phyloP scores from a whole-genome alignment of 2,113 vertebrate genomes.

The Rana temporaria region DNA sequence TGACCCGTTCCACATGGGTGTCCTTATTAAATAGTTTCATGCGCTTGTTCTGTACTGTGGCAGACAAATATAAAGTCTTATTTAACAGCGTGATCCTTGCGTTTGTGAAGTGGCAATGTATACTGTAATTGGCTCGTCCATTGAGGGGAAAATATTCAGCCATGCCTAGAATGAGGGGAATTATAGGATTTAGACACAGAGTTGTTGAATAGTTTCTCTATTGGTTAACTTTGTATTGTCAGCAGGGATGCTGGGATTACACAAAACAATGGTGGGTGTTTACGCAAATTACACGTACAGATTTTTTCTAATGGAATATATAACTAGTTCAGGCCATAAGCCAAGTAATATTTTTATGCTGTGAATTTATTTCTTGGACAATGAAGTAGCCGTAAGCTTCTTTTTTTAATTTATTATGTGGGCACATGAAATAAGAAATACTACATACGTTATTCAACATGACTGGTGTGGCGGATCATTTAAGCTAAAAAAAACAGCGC shows the following conservation, averaged over 20 bases:
- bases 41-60: background rate
- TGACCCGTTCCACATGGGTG: conserved; percentile 33
- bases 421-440: background rate
- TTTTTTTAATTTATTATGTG: background rate
- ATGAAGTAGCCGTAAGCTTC: background rate
- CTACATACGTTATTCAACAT: background rate
- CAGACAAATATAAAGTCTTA: conserved; percentile 28
- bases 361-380: background rate
- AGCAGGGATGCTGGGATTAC: conserved; percentile 38
- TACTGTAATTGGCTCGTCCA: conserved; percentile 49
- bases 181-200: conserved; percentile 49
- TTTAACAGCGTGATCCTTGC: conserved; percentile 34
- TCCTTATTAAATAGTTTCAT: conserved; percentile 34
- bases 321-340: background rate
- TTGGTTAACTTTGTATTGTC: conserved; percentile 31
- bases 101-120: conserved; percentile 42
- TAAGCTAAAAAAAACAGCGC: no score
- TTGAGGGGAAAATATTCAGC: conserved; percentile 43
- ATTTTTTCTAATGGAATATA: background rate
- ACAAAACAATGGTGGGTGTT: conserved; percentile 39
- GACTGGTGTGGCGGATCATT: no score
- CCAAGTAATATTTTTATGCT: background rate
- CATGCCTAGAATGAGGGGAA: conserved; percentile 37
- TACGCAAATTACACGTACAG: conserved; percentile 9
- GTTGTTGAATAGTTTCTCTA: conserved; percentile 45